Evolutionary conservation across 2,113 vertebrate species (phyloP).

Genomic region (Butorides virescens): DNA sequence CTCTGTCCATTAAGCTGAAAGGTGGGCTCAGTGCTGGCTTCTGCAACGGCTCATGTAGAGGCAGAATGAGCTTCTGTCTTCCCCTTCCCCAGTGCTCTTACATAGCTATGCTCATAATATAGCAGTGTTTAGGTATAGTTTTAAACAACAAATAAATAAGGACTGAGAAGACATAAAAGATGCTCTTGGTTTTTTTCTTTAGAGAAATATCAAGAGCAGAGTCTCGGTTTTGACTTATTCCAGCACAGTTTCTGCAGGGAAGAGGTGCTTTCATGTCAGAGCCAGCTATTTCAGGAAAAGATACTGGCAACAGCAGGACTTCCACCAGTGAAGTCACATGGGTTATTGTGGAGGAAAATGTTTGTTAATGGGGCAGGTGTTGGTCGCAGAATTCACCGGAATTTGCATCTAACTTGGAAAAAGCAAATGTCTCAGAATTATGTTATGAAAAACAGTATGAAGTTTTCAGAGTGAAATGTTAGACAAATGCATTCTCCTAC

Average conservation of each 20-base stretch:
- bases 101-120: neutral
- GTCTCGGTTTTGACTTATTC: neutral
- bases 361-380: neutral
- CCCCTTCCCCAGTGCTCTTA: neutral
- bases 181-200: neutral
- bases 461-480: neutral
- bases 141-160: neutral
- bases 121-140: neutral
- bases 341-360: neutral
- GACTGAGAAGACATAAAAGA: neutral
- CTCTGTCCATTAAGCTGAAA: rapidly evolving
- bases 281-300: neutral
- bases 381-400: neutral
- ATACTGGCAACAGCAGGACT: neutral
- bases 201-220: neutral
- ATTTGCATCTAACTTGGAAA: neutral
- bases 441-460: rapidly evolving
- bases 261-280: neutral
- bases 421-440: neutral
- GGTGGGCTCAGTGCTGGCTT: neutral
- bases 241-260: neutral
- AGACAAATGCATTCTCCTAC: neutral
- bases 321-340: neutral
- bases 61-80: neutral
- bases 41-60: neutral